phyloP scores from a whole-genome alignment of 2,888 invertebrate species.

The Parochlus steinenii region DNA sequence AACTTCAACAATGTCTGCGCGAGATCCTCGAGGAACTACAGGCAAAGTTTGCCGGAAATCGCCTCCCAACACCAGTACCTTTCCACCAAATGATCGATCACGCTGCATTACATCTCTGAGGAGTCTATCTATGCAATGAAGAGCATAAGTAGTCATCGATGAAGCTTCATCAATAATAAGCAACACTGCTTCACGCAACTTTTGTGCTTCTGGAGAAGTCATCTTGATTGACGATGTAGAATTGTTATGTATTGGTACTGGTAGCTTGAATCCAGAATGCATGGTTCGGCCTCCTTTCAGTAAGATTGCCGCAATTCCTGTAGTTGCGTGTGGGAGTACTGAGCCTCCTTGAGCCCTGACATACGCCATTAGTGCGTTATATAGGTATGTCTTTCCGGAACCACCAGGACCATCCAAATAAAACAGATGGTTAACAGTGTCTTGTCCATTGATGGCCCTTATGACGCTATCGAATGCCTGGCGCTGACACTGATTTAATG shows the following conservation, averaged over 20 bases:
- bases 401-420: constrained; percentile 7
- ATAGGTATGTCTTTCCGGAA: neutral
- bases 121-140: no score
- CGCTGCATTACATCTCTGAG: no score
- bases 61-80: constrained; percentile 20
- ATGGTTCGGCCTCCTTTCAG: constrained; percentile 23
- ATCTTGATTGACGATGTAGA: no score
- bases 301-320: constrained; percentile 16
- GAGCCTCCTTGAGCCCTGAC: constrained; percentile 23
- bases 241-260: no score
- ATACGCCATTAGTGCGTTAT: no score
- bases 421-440: no score
- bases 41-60: constrained; percentile 23
- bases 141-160: no score
- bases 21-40: constrained; percentile 18
- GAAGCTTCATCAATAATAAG: no score
- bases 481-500: neutral
- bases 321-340: neutral
- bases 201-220: no score
- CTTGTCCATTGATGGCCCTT: neutral
- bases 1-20: constrained; percentile 13
- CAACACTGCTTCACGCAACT: no score
- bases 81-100: constrained; percentile 22
- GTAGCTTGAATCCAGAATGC: constrained; percentile 22
- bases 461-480: neutral